phyloP scores from a whole-genome alignment of 1,140 invertebrate genomes.

The Drosophila burlai region DNA sequence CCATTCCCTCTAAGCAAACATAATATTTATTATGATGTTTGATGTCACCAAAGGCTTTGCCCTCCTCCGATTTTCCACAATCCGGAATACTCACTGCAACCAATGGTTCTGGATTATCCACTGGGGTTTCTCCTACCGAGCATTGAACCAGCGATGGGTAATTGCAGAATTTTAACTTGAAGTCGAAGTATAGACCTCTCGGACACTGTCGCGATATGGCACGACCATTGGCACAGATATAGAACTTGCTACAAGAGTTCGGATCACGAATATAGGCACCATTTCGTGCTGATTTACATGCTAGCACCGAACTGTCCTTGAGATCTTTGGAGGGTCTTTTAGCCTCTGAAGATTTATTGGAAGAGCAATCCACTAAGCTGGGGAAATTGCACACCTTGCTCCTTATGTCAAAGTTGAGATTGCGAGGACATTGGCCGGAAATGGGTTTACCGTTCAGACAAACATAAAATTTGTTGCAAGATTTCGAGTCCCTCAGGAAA shows the following conservation, averaged over 20 bases:
- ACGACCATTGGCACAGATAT: constrained; percentile 51
- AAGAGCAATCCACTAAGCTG: constrained; percentile 45
- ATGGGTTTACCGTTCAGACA: constrained; percentile 41
- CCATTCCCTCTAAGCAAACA: constrained; percentile 34
- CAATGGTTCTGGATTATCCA: background rate
- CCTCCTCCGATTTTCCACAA: constrained; percentile 27
- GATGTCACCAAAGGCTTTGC: constrained; percentile 26
- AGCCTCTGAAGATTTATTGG: background rate
- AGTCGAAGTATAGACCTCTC: constrained; percentile 52
- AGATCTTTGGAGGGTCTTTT: background rate
- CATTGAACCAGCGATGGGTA: constrained; percentile 51
- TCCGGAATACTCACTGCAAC: background rate
- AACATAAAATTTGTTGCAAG: constrained; percentile 46
- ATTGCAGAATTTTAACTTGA: constrained; percentile 34
- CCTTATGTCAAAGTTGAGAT: constrained; percentile 52
- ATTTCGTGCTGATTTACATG: constrained; percentile 35
- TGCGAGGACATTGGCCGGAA: constrained; percentile 33
- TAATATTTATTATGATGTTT: constrained; percentile 57
- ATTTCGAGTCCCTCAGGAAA: constrained; percentile 33
- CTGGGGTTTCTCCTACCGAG: background rate
- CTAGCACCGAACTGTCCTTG: background rate
- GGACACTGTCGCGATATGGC: constrained; percentile 55
- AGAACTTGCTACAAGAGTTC: constrained; percentile 59
- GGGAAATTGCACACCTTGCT: constrained; percentile 58
- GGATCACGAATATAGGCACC: constrained; percentile 46